Base-by-base conservation (phyloP, 2,113 vertebrate genomes). In the Nannobrachium achirus region DNA sequence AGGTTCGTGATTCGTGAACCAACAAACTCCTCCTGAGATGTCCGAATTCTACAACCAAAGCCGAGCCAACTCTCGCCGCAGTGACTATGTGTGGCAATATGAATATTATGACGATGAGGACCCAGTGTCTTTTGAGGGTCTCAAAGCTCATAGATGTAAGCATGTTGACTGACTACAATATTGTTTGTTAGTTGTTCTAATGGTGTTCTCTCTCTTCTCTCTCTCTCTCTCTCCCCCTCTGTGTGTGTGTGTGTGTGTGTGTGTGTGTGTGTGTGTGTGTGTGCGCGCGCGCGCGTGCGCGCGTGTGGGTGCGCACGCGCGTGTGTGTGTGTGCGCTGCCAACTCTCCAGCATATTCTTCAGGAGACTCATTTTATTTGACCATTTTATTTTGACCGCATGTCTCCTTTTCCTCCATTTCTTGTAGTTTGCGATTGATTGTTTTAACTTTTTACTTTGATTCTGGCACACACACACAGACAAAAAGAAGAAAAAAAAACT, bases 111-210 rank as follows among this genome's bases (percentile, higher is more conserved):
- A 98, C 67, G 95, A 97, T 0, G 95, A 93, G 0, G 95, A 92
- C 76, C 96, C 96, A 0, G 95, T 98, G 84, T 98, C 97, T 0
- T 98, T 98, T 76, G 96, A 98, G 84, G 97, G 96, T 69, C 91
- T 98, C 66, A 95, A 93, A 69, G 97, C 95, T 80, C 94, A 98
- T 75, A 96, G 96, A 91, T 98, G 96, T 98, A 93, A 97, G 96
- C 83, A 18, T 4, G 42, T 8, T 7, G 8, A 18, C 2, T 44
- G 57, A 49, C 14, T 15, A 25, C 41, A 38, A 38, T 38, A 56
- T n/a, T 39, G 3, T 57, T 9, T 40, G 13, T 40, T 2, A 8
- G 2, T 11, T 8, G 42, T 44, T 8, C 42, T 44, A 8, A 10
- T 44, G 42, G 8, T 8, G 8, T 41, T 41, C 40, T 7, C 40